Percentiles rank a stretch among this genome's conserved stretches.
These are phyloP conservation scores for Sebastiscus tertius DNA, from an alignment of 2,797 vertebrate species.

Conservation along the genomic window DNA sequence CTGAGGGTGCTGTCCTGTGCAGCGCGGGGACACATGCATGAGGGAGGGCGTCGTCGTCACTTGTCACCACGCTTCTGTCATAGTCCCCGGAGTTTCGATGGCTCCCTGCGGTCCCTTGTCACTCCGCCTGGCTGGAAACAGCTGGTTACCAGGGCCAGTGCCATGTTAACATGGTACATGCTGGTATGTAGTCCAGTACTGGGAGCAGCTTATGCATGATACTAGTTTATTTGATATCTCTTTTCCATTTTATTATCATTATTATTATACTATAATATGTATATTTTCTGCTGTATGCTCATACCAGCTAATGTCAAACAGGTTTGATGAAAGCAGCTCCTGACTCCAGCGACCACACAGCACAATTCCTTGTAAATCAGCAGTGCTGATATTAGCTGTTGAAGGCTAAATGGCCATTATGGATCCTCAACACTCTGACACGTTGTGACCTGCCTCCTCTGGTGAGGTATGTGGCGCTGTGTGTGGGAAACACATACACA, in stretches of 20 bases:
- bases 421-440: slow-evolving; percentile 80
- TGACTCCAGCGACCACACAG: slow-evolving; percentile 48
- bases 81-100: slow-evolving; percentile 61
- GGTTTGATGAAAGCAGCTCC: slow-evolving; percentile 48
- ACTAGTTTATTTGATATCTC: not conserved
- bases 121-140: slow-evolving; percentile 71
- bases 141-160: slow-evolving; percentile 63
- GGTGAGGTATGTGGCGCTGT: slow-evolving; percentile 77
- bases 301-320: slow-evolving; percentile 42
- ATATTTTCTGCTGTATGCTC: slow-evolving; percentile 14
- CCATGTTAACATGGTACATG: slow-evolving; percentile 31
- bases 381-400: slow-evolving; percentile 80
- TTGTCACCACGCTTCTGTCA: slow-evolving; percentile 76
- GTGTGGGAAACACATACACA: slow-evolving; percentile 77
- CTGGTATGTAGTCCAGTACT: slow-evolving; percentile 18
- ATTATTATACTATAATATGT: not conserved
- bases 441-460: slow-evolving; percentile 79
- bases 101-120: slow-evolving; percentile 71
- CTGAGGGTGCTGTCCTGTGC: slow-evolving; percentile 74
- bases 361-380: slow-evolving; percentile 79
- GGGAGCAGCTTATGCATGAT: not conserved
- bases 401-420: slow-evolving; percentile 82
- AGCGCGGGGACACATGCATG: slow-evolving; percentile 50
- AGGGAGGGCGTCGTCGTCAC: slow-evolving; percentile 57
- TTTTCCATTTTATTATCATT: not conserved